Evolutionary conservation across 2,888 invertebrate genomes (phyloP).

Genomic region (Hypomecis atomaria): DNA sequence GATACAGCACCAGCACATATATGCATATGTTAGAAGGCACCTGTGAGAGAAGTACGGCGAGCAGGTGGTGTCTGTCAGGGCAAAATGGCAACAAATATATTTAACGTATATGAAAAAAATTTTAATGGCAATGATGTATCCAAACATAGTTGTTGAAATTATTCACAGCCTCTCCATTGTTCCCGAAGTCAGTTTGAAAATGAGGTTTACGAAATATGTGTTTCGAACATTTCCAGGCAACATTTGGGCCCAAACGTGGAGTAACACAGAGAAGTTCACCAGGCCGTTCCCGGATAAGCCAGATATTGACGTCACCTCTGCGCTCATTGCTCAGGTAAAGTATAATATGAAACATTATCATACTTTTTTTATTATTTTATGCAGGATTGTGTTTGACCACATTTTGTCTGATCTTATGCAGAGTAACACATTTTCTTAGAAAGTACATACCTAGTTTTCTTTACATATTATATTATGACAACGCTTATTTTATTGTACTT

Average conservation of each 20-base stretch:
- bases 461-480: too few species aligned
- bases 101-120: too few species aligned
- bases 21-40: constrained; percentile 91
- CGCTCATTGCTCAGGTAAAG: constrained; percentile 87
- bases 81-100: too few species aligned
- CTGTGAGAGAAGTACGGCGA: constrained; percentile 89
- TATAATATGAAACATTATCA: not conserved
- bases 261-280: constrained; percentile 86
- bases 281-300: constrained; percentile 89
- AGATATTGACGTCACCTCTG: constrained; percentile 88
- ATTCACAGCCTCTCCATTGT: too few species aligned
- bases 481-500: too few species aligned
- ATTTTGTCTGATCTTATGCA: not conserved
- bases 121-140: too few species aligned
- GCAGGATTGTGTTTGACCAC: not conserved
- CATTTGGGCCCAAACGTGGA: constrained; percentile 94
- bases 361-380: not conserved
- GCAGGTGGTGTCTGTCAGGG: constrained; percentile 85
- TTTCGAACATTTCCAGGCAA: constrained; percentile 82
- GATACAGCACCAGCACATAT: constrained; percentile 92
- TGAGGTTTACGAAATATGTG: not conserved
- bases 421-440: too few species aligned
- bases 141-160: too few species aligned
- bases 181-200: not conserved
- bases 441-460: too few species aligned